Base-by-base conservation (phyloP, 1,140 invertebrate genomes). In the Macrosteles quadrilineatus region DNA sequence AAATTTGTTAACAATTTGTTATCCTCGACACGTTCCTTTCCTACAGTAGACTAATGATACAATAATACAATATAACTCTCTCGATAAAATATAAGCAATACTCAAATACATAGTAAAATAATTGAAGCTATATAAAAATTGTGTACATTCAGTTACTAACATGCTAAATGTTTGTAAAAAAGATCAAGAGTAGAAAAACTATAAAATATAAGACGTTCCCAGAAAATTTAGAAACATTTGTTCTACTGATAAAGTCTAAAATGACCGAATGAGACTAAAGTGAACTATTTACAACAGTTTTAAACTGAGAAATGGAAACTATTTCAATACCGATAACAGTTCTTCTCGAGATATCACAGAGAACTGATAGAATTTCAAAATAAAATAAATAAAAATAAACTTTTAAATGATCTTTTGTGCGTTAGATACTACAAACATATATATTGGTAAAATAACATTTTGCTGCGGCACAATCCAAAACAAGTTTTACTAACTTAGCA, bases 391-490 rank as follows among this genome's bases (percentile, higher is more conserved):
- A 25, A 25, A 2, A 27, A 29, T 59, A 9, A 59, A 2, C 3
- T 6, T 14, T 19, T 23, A 6, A 50, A 50, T 19, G 4, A 50
- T 6, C 47, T 19, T 50, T 50, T 59, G 55, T 29, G 55, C 25
- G 55, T 59, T 59, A 29, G 9, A 21, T 59, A 59, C 55, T 59
- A 25, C 12, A 59, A 59, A 59, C 12, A 14, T 9, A 59, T 21
- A 29, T 6, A 19, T 17, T 40, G 17, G 17, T 40, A 50, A 50
- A 50, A 50, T 50, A 4, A 50, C 47, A 19, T 19, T 19, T 29
- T 59, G 14, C 55, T 29, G 2, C 6, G 25, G 27, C 47, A 50
- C 55, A 59, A 59, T 59, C 55, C 55, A 59, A 59, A 59, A 59
- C 55, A 59, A 59, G 55, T 59, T 59, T 59, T 19, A 3, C 14